These are phyloP conservation scores for Halichondria panicea DNA, from an alignment of 37 sponge, comb jelly and placozoan genomes.

Conservation along the genomic window DNA sequence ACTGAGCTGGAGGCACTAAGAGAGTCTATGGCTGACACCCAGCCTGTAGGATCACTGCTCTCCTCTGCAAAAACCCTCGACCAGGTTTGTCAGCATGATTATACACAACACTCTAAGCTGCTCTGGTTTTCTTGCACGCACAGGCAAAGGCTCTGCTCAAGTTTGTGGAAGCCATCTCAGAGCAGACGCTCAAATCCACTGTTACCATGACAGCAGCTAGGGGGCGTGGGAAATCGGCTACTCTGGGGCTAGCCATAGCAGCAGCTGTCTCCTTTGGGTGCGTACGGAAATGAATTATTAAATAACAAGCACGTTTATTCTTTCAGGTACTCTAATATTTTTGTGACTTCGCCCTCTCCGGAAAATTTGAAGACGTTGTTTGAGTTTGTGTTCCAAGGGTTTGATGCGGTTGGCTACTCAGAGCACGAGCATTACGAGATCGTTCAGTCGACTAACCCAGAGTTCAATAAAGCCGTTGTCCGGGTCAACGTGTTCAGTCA, in stretches of 20 bases:
- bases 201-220: slow-evolving; percentile 96
- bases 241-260: slow-evolving; percentile 90
- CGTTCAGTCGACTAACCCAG: slow-evolving; percentile 89
- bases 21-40: slow-evolving; percentile 84
- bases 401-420: slow-evolving; percentile 81
- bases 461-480: slow-evolving; percentile 89
- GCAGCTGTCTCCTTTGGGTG: slow-evolving; percentile 91
- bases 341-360: slow-evolving; percentile 94
- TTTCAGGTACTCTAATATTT: slow-evolving; percentile 91
- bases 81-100: slow-evolving; percentile 54
- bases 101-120: neutral
- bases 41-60: slow-evolving; percentile 81
- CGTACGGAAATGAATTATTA: neutral
- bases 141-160: slow-evolving; percentile 89
- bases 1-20: slow-evolving; percentile 69
- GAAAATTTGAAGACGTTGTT: slow-evolving; percentile 95
- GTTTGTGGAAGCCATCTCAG: slow-evolving; percentile 92
- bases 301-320: neutral
- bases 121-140: neutral
- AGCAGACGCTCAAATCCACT: slow-evolving; percentile 85
- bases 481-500: slow-evolving; percentile 88
- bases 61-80: slow-evolving; percentile 78
- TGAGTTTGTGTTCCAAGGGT: slow-evolving; percentile 94
- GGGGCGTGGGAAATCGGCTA: slow-evolving; percentile 97
- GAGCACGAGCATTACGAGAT: slow-evolving; percentile 87